These are phyloP conservation scores for Willowsia nigromaculata DNA, from an alignment of 2,888 invertebrate genomes.

Conservation along the genomic window DNA sequence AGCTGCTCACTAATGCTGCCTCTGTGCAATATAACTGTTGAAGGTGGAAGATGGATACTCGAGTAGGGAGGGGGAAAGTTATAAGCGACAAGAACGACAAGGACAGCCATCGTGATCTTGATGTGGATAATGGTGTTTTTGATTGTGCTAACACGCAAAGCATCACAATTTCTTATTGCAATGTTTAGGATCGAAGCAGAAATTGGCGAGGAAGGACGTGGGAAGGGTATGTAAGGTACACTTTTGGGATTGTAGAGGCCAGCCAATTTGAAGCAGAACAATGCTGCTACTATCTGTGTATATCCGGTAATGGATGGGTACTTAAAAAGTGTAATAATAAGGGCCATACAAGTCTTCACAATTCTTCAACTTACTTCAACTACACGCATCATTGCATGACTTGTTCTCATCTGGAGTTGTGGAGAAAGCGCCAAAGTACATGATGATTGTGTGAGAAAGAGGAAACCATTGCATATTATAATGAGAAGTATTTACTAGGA, in stretches of 20 bases:
- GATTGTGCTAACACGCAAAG: background rate
- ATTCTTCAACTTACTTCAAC: slow-evolving; percentile 11
- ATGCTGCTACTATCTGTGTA: no score
- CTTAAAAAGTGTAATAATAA: background rate
- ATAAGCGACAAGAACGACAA: slow-evolving; percentile 14
- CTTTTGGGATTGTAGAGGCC: background rate
- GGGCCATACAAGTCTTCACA: background rate
- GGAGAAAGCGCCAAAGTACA: background rate
- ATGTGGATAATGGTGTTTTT: background rate
- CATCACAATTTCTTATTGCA: background rate
- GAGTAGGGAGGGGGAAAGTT: background rate
- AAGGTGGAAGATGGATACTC: background rate
- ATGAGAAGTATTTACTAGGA: slow-evolving; percentile 32
- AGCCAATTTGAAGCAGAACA: no score
- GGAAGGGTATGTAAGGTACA: slow-evolving; percentile 1
- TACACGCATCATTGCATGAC: slow-evolving; percentile 59
- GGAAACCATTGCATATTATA: background rate
- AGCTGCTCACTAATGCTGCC: background rate
- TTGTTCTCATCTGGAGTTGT: slow-evolving; percentile 19
- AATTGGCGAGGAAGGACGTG: background rate
- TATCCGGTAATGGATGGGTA: no score
- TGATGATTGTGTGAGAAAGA: background rate
- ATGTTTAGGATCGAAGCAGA: background rate
- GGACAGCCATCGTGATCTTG: background rate
- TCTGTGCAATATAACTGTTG: background rate